These are phyloP conservation scores for Galerucella pusilla DNA, from an alignment of 2,888 invertebrate species.

Conservation along the genomic window DNA sequence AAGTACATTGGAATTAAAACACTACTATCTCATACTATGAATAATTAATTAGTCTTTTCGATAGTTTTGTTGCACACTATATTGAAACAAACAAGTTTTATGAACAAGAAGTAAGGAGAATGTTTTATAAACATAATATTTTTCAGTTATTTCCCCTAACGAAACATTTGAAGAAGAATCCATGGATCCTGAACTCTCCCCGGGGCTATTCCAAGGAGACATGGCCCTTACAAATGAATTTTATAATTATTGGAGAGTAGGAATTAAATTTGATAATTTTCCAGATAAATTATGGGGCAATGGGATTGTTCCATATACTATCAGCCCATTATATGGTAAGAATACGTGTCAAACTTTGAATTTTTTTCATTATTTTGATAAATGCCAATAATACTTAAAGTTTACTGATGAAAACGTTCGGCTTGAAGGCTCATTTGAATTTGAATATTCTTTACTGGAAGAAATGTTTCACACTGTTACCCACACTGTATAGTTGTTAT, in stretches of 20 bases:
- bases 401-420: too few relatives aligned
- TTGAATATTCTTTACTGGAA: too few relatives aligned
- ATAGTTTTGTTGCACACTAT: too few relatives aligned
- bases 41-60: too few relatives aligned
- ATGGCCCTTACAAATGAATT: conserved; percentile 74
- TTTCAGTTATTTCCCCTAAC: conserved; percentile 42
- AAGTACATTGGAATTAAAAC: too few relatives aligned
- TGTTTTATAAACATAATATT: not conserved
- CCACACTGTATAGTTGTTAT: not conserved
- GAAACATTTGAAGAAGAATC: conserved; percentile 51
- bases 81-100: too few relatives aligned
- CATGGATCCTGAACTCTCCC: conserved; percentile 74
- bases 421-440: too few relatives aligned
- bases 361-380: too few relatives aligned
- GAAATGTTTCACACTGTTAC: not conserved
- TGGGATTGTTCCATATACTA: conserved; percentile 73
- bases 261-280: conserved; percentile 73
- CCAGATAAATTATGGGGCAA: conserved; percentile 75
- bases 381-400: too few relatives aligned
- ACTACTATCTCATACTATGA: too few relatives aligned
- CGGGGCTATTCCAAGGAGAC: conserved; percentile 76
- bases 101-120: not conserved
- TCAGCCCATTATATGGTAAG: conserved; percentile 72
- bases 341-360: not conserved
- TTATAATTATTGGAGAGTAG: conserved; percentile 72